Percentiles rank a stretch among this genome's conserved stretches.
phyloP scores from a whole-genome alignment of 2,113 vertebrate genomes.

The Plestiodon gilberti region DNA sequence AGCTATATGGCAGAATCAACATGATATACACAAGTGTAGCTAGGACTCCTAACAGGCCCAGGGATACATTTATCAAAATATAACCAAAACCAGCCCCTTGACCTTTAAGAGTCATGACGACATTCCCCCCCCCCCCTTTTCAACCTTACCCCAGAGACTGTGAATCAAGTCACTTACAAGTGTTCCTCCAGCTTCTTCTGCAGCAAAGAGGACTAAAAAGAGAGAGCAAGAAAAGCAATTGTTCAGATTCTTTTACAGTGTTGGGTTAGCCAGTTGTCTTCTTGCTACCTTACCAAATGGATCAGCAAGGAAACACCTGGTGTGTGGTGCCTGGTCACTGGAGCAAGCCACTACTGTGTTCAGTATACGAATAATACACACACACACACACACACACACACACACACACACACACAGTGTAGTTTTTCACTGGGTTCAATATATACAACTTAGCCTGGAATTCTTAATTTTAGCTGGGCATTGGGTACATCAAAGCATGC shows the following conservation, averaged over 20 bases:
- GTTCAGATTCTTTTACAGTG: neutral
- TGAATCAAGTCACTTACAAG: conserved; percentile 80
- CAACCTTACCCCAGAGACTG: too few species aligned
- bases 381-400: too few species aligned
- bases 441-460: neutral
- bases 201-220: conserved; percentile 81
- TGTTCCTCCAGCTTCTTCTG: conserved; percentile 91
- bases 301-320: neutral
- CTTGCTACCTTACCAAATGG: neutral
- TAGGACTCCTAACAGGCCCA: neutral
- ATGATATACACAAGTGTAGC: neutral
- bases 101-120: neutral
- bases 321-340: neutral
- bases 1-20: neutral
- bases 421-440: neutral
- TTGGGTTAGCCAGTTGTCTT: neutral
- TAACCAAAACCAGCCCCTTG: neutral
- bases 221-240: conserved; percentile 27
- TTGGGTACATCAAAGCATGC: neutral
- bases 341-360: neutral
- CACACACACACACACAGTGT: too few species aligned
- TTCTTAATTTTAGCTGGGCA: neutral
- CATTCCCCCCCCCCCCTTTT: neutral
- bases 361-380: neutral
- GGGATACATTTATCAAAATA: neutral